phyloP scores from a whole-genome alignment of 2,113 vertebrate genomes.

The Passer montanus region DNA sequence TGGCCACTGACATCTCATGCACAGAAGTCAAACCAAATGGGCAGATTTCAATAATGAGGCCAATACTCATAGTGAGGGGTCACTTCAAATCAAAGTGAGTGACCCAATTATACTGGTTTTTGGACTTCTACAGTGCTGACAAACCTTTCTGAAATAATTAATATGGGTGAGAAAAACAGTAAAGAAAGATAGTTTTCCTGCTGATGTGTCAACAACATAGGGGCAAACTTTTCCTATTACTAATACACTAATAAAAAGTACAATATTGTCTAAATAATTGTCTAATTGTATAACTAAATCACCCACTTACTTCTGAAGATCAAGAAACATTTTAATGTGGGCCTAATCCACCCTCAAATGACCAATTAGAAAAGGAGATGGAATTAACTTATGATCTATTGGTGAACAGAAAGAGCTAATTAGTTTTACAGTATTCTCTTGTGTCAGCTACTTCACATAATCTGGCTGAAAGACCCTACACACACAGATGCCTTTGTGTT shows the following conservation, averaged over 20 bases:
- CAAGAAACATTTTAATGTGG: neutral
- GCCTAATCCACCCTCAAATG: neutral
- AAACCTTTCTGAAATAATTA: neutral
- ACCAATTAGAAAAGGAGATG: neutral
- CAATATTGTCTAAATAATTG: neutral
- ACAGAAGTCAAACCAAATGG: neutral
- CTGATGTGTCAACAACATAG: neutral
- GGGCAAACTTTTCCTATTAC: neutral
- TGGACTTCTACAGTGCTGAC: neutral
- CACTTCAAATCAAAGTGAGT: neutral
- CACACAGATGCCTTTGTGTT: neutral
- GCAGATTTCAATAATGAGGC: neutral
- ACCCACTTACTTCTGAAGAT: neutral
- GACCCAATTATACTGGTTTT: neutral
- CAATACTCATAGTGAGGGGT: neutral
- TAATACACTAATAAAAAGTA: neutral
- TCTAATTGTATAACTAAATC: neutral
- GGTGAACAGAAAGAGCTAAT: neutral
- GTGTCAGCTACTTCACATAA: neutral
- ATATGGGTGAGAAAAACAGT: neutral
- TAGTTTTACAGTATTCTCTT: neutral
- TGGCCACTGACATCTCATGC: neutral
- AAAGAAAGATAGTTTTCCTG: neutral
- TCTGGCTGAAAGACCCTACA: accelerated
- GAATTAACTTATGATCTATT: neutral